Evolutionary conservation across 2,113 vertebrate species (phyloP).

Genomic region (Hemibagrus wyckioides): DNA sequence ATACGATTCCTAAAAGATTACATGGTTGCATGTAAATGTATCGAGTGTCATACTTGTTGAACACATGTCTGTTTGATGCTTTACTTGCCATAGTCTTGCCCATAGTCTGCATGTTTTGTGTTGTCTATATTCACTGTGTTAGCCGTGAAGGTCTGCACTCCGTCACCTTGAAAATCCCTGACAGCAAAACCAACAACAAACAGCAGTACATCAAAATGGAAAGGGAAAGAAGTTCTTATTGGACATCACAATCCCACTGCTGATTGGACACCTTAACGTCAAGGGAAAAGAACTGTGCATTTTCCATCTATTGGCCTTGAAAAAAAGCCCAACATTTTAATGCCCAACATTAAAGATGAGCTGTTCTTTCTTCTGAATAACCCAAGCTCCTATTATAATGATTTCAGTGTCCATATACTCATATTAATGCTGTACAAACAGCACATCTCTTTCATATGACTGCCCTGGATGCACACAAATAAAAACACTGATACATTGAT

Average conservation of each 20-base stretch:
- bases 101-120: too few species aligned
- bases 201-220: background rate
- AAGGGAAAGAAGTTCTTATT: background rate
- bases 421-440: background rate
- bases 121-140: too few species aligned
- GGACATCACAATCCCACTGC: background rate
- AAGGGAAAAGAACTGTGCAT: background rate
- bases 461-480: too few species aligned
- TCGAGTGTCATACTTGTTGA: too few species aligned
- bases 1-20: too few species aligned
- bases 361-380: background rate
- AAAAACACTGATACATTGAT: too few species aligned
- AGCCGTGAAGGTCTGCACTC: too few species aligned
- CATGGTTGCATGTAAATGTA: too few species aligned
- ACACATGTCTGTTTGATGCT: too few species aligned
- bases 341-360: too few species aligned
- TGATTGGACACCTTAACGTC: background rate
- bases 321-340: background rate
- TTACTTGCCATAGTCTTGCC: too few species aligned
- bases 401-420: background rate
- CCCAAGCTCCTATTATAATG: background rate
- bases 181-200: background rate
- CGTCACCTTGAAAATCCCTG: background rate
- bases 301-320: background rate
- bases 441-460: background rate